Evolutionary conservation across 2,113 vertebrate genomes (phyloP).

Genomic region (Meriones unguiculatus): DNA sequence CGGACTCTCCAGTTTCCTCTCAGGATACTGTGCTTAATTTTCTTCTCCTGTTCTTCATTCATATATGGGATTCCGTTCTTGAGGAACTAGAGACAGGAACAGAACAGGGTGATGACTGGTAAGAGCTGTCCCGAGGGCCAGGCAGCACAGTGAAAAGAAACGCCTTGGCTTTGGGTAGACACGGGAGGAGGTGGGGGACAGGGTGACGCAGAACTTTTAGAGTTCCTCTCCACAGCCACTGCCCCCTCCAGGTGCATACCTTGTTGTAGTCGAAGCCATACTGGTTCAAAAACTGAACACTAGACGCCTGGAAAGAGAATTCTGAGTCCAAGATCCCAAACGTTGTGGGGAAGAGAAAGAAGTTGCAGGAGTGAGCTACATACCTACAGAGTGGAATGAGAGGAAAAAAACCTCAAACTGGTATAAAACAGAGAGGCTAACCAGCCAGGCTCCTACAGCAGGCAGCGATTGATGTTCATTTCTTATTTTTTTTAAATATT

Average conservation of each 20-base stretch:
- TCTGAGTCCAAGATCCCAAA: constrained; percentile 84
- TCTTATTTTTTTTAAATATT: no score
- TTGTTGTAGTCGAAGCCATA: constrained; percentile 89
- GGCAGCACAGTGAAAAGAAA: not conserved
- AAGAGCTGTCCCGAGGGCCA: not conserved
- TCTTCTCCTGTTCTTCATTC: constrained; percentile 87
- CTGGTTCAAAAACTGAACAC: constrained; percentile 86
- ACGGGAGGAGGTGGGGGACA: not conserved
- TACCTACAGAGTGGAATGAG: constrained; percentile 80
- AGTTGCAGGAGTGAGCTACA: constrained; percentile 87
- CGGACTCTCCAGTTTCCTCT: constrained; percentile 77
- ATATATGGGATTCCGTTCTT: constrained; percentile 88
- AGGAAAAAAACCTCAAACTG: constrained; percentile 19
- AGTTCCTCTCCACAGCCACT: not conserved
- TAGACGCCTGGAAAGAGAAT: constrained; percentile 86
- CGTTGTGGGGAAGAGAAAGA: constrained; percentile 88
- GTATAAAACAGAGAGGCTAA: not conserved
- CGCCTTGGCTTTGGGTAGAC: not conserved
- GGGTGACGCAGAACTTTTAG: accelerated
- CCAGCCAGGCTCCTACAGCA: not conserved
- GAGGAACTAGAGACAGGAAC: constrained; percentile 82
- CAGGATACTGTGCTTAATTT: constrained; percentile 79
- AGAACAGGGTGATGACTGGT: not conserved
- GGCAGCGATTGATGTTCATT: not conserved
- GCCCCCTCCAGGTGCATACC: constrained; percentile 71